Evolutionary conservation across 1,140 invertebrate genomes (phyloP), one percentile per base, ranked within the genome.

Genomic region (Drosophila triauraria): DNA sequence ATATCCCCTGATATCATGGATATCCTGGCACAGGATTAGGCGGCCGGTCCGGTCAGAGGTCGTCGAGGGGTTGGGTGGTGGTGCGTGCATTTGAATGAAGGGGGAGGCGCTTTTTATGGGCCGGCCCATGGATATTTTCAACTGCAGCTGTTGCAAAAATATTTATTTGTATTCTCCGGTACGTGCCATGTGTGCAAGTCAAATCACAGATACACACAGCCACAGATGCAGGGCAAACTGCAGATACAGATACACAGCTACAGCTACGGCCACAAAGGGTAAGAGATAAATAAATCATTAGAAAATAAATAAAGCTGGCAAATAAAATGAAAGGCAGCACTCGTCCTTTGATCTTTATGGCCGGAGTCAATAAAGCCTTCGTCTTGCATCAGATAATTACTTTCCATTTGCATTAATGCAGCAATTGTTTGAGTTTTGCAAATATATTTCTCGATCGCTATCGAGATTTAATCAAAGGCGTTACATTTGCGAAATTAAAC

Each of bases 101-200:
- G 61, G 84, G 84, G 84, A 86, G 83, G 79, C 75, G 63, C 65
- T 88, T 87, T 87, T 87, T 87, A 88, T 88, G 76, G 83, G 80
- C 64, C 30, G 48, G 48, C 32, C 38, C 60, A 69, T 69, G 60
- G 46, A 72, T 80, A 87, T 88, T 87, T 83, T 83, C 84, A 87
- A 84, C 76, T 87, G 84, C 84, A 88, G 84, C 84, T 87, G 84
- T 87, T 87, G 84, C 84, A 75, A 87, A 87, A 80, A 77, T 84
- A 84, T 87, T 87, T 87, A 87, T 87, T 88, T 87, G 85, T 84
- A 79, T 86, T 82, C 75, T 81, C 75, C 70, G 71, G 78, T 86
- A 82, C 79, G 78, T 84, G 82, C 69, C 82, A 85, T 86, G 65
- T 83, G 76, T 79, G 75, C 63, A 88, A 88, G 77, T 87, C 72